Evolutionary conservation across 2,888 invertebrate species (phyloP), one percentile per base, ranked within the genome.

Genomic region (Lottia scabra): DNA sequence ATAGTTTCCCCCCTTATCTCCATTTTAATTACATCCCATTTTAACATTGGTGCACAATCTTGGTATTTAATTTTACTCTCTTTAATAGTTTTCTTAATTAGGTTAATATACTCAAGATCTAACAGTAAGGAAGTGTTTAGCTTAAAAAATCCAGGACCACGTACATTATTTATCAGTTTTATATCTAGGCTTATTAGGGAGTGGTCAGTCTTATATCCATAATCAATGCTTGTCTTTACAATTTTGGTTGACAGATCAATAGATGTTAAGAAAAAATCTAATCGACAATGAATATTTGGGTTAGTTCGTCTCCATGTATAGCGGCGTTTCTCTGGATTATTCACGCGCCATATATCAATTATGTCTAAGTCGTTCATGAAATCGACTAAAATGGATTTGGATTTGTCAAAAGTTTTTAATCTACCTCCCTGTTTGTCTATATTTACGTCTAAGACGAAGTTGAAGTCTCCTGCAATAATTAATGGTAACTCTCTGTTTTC

Each of bases 301-400:
- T 67, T 67, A 63, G 63, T 71, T 63, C 67, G 63, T 43, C 26
- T 63, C 67, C 71, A 71, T 67, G 67, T 71, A 64, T 44, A 71
- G 63, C 67, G 71, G 27, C 8, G 26, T 63, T 44, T 63, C 10
- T 46, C 63, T n/a, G 23, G 38, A 44, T 69, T 69, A 63, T 63
- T 63, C 13, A n/a, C n/a, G 23, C 48, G 16, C 64, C 63, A 71
- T 6, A 63, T 23, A 38, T 65, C 48, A 63, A 38, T 15, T 16
- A 63, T 15, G n/a, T 71, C 56, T 30, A 30, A 6, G 30, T 30
- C 30, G 30, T 30, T 30, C 30, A 30, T 30, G 30, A 30, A 30
- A 30, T 30, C 30, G 2, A 30, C 30, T 30, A 30, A 30, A 30
- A 30, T 30, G 30, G 30, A 30, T 30, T 30, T 30, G 30, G 30